phyloP scores from a whole-genome alignment of 2,888 invertebrate genomes.

The Sialis fuliginosa region DNA sequence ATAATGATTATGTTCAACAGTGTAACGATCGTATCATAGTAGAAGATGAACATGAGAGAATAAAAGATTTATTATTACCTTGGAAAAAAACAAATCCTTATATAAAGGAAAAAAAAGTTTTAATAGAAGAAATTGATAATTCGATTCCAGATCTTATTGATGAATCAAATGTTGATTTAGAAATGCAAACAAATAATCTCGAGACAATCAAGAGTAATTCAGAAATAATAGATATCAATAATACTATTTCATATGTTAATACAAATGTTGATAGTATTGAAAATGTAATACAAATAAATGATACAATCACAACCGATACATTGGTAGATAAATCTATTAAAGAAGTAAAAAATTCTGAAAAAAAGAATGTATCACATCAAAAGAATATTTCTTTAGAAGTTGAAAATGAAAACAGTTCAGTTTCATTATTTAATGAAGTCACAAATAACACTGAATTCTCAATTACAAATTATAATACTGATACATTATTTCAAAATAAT shows the following conservation, averaged over 20 bases:
- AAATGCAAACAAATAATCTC: background rate
- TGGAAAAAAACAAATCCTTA: background rate
- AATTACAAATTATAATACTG: too few species aligned
- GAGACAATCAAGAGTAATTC: background rate
- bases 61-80: background rate
- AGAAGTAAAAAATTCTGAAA: background rate
- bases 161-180: background rate
- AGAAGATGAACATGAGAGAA: background rate
- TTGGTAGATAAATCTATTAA: background rate
- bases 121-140: conserved; percentile 1
- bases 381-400: too few species aligned
- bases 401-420: too few species aligned
- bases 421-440: too few species aligned
- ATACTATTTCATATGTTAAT: background rate
- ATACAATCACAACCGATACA: background rate
- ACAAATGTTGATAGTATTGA: background rate
- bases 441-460: too few species aligned
- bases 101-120: background rate
- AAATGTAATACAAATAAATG: background rate
- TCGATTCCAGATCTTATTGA: background rate
- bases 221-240: background rate
- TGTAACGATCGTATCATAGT: background rate
- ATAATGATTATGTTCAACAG: background rate
- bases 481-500: too few species aligned
- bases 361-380: too few species aligned